Percentiles rank a stretch among this genome's conserved stretches.
Conservation (phyloP, 2,888 invertebrate genomes). For the Subacronicta megacephala region DNA sequence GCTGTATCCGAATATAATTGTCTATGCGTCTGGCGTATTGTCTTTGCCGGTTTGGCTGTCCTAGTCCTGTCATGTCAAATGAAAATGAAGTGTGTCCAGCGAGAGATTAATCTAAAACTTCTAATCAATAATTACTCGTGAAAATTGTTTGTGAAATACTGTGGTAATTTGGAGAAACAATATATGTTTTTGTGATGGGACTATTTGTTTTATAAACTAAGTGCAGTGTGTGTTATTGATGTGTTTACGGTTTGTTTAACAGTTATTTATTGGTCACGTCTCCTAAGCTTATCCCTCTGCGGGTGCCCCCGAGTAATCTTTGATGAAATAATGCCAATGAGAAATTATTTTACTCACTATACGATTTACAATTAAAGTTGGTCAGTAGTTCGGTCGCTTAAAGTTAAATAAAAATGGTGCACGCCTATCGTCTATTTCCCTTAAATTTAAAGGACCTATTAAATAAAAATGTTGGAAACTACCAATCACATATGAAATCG, state of each 20-base stretch:
- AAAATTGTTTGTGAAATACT: slow-evolving; percentile 29
- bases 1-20: too few relatives aligned
- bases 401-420: too few relatives aligned
- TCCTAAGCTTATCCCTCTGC: slow-evolving; percentile 56
- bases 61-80: slow-evolving; percentile 42
- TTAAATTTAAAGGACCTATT: too few relatives aligned
- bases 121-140: slow-evolving; percentile 30
- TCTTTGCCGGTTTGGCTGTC: too few relatives aligned
- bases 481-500: too few relatives aligned
- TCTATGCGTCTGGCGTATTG: too few relatives aligned
- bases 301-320: slow-evolving; percentile 54
- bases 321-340: slow-evolving; percentile 33
- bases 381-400: too few relatives aligned
- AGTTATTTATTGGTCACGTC: slow-evolving; percentile 77
- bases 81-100: slow-evolving; percentile 51
- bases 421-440: too few relatives aligned
- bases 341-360: background rate
- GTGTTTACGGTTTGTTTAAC: slow-evolving; percentile 81
- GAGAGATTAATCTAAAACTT: slow-evolving; percentile 39
- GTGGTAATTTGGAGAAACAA: slow-evolving; percentile 20
- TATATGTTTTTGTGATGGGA: slow-evolving; percentile 50
- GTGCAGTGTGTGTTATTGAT: slow-evolving; percentile 72
- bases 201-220: slow-evolving; percentile 46
- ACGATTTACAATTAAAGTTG: background rate
- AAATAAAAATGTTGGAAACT: too few relatives aligned